A percentile compares a stretch with the other conserved stretches of the same genome.
phyloP scores from a whole-genome alignment of 2,113 vertebrate genomes.

The human region GRCh38 chr7:135083501-135084000 shows the following conservation, averaged over 20 bases:
- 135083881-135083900: neutral
- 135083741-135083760: neutral
- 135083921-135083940: neutral
- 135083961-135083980: neutral
- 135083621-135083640: neutral
- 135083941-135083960: neutral
- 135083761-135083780: neutral
- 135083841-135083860: neutral
- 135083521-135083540: neutral
- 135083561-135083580: constrained; percentile 17
- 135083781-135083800: neutral
- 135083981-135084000: neutral
- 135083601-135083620: neutral
- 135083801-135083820: neutral
- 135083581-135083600: neutral
- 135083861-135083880: neutral
- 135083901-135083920: neutral
- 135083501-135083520: neutral
- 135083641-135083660: neutral
- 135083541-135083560: neutral
- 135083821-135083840: neutral
- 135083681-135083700: neutral
- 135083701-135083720: neutral
- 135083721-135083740: neutral
- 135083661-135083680: neutral